Evolutionary conservation across 2,797 vertebrate genomes (phyloP), one percentile per base, ranked within the genome.

Genomic region (Pseudochaenichthys georgianus): DNA sequence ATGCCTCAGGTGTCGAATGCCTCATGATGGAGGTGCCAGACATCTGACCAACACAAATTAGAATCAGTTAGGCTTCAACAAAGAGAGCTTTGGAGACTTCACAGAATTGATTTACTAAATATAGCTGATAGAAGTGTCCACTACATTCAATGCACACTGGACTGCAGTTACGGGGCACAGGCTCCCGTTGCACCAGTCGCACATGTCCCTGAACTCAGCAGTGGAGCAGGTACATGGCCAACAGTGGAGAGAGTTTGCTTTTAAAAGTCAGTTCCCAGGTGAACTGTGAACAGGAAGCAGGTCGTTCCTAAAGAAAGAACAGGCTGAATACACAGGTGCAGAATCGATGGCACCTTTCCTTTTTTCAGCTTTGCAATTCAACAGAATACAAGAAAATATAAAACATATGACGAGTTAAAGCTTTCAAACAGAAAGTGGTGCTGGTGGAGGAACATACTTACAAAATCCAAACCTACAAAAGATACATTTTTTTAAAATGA

Each of bases 71-170:
- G 54, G n/a, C 64, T 76, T 77, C 42, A 71, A 80, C 68, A 81
- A 55, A 71, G 15, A 41, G 75, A 54, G n/a, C 57, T 45, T 28
- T 42, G 38, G 68, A 57, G 23, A 74, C 57, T 51, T 76, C 34
- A 73, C 8, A 63, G 45, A 61, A 61, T 61, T 72, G 72, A 79
- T 70, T 73, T 55, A 17, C 79, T 75, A 70, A 82, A 88, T 78
- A 81, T 70, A 75, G 51, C 67, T 41, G 57, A 46, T 15, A 15
- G 34, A 74, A 48, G 23, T 16, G 42, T 64, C 62, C 48, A 17
- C 47, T 28, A 55, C 65, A 69, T 60, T 68, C 58, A 64, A 63
- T 65, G 43, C 51, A 72, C 31, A 75, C 12, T 62, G 11, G 11
- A 63, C 43, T 19, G 60, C 65, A 58, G 50, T 75, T 34, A 61